phyloP scores from a whole-genome alignment of 2,113 vertebrate genomes.

The Rhabdornis inornatus region DNA sequence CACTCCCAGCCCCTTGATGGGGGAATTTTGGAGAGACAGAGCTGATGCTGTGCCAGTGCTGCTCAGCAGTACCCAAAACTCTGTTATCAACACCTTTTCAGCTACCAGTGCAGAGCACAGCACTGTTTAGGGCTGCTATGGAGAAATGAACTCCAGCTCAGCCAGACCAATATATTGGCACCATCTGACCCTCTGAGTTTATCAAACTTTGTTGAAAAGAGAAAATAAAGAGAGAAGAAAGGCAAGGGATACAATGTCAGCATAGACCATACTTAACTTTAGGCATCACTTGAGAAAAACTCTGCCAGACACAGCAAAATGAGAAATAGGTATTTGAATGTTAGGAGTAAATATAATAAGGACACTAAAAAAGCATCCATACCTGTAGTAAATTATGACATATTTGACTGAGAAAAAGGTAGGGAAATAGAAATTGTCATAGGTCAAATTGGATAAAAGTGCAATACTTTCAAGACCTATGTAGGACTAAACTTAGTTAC shows the following conservation, averaged over 20 bases:
- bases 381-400: background rate
- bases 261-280: background rate
- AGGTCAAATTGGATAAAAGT: background rate
- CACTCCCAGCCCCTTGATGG: background rate
- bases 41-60: accelerated
- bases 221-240: background rate
- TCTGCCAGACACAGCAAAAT: background rate
- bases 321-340: background rate
- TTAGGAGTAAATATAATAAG: background rate
- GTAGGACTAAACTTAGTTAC: background rate
- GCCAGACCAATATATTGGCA: background rate
- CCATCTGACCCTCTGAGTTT: background rate
- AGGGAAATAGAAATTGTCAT: background rate
- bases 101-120: background rate
- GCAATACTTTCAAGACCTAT: background rate
- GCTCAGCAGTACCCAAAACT: background rate
- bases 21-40: background rate
- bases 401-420: background rate
- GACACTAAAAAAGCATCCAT: background rate
- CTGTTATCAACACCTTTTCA: background rate
- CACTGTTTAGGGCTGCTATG: no score
- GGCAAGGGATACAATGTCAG: background rate
- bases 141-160: background rate
- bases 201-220: background rate
- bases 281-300: background rate